Evolutionary conservation across 2,888 invertebrate species (phyloP), one percentile per base, ranked within the genome.

Genomic region (Calliphora vomitoria): DNA sequence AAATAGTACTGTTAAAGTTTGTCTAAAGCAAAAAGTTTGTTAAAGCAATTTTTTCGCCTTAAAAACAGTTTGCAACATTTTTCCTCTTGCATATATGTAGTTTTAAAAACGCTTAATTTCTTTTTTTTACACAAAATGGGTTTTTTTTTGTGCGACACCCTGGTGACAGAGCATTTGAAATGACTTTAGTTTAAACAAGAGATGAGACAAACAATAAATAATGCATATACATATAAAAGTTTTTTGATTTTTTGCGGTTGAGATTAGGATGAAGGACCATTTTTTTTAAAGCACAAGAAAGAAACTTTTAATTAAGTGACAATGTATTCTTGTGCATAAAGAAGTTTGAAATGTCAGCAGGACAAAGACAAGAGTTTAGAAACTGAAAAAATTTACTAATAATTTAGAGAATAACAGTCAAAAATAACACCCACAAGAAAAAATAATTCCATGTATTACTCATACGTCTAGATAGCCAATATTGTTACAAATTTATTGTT

Each of bases 281-380:
- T 82, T 72, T 71, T 74, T 41, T 25, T 50, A n/a, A 15, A 18
- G n/a, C 5, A 3, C 6, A 31, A n/a, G 6, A 20, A 18, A 53
- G 4, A 72, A 66, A 79, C 60, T 85, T 85, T 85, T 75, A 85
- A 85, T 85, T 62, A 85, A 85, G 85, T 53, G 74, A 68, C 74
- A 72, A 68, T 79, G n/a, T 72, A 47, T 50, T n/a, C 11, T 35
- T 68, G 20, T 18, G 1, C 10, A 50, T n/a, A n/a, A 41, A 44
- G 10, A 66, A 38, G 25, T 58, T 75, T 53, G 20, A 11, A 58
- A 50, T 20, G 18, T 25, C 0, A 41, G 4, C 15, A 35, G n/a
- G 10, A 78, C 10, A 50, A 50, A 68, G 10, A 18, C 0, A 44
- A 64, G 53, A 53, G 13, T 60, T 44, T 31, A 60, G 13, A 47